A percentile compares a stretch with the other conserved stretches of the same genome.
These are phyloP conservation scores for Meleagris gallopavo DNA, from an alignment of 2,113 vertebrate species.

Conservation along the genomic window DNA sequence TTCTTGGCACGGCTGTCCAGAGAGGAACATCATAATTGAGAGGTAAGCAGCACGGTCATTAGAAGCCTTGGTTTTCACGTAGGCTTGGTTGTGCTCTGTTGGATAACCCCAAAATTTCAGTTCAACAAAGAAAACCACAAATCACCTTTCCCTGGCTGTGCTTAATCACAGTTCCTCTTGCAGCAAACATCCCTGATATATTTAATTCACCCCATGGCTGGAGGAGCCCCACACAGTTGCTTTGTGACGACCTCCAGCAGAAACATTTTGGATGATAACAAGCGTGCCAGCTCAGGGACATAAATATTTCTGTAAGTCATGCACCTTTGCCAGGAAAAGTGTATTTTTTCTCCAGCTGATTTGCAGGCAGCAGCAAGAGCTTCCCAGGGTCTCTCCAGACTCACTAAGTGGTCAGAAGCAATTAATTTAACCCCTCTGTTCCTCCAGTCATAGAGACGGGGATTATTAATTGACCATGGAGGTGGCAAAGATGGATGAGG, in stretches of 20 bases:
- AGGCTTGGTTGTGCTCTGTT: neutral
- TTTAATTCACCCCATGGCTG: neutral
- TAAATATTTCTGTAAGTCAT: neutral
- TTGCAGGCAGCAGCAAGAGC: neutral
- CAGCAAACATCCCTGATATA: neutral
- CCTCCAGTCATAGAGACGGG: neutral
- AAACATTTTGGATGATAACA: neutral
- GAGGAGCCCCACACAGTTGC: neutral
- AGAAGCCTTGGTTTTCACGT: neutral
- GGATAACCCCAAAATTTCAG: neutral
- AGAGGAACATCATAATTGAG: fast-evolving
- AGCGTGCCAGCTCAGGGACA: neutral
- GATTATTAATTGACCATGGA: neutral
- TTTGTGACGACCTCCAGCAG: fast-evolving
- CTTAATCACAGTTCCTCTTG: neutral
- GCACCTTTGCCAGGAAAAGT: neutral
- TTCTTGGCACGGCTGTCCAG: neutral
- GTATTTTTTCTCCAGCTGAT: neutral
- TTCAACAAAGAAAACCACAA: neutral
- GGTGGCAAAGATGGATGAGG: conserved; percentile 5
- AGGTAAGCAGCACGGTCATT: fast-evolving
- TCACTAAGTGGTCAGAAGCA: conserved; percentile 45
- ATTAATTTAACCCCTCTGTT: conserved; percentile 33
- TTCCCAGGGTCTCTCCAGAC: neutral
- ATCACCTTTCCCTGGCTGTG: neutral